A percentile compares a stretch with the other conserved stretches of the same genome.
These are phyloP conservation scores for Chaetura pelagica DNA, from an alignment of 2,113 vertebrate species.

Conservation along the genomic window DNA sequence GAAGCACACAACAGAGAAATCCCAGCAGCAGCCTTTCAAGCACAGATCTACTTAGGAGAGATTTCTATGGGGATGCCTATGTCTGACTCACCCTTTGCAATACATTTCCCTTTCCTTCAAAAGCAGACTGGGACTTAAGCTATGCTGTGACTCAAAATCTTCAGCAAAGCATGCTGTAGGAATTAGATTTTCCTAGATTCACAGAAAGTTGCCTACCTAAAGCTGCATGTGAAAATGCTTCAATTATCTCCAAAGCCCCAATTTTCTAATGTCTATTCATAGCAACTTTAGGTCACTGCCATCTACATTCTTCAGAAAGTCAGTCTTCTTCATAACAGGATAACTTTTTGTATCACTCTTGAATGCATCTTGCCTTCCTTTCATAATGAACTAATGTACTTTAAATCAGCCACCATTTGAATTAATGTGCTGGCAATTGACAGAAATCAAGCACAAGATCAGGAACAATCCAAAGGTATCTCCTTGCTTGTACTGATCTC, in stretches of 20 bases:
- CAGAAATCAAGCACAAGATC: conserved; percentile 34
- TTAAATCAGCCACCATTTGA: conserved; percentile 7
- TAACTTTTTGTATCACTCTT: conserved; percentile 41
- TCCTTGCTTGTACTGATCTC: neutral
- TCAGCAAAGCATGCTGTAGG: neutral
- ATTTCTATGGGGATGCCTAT: neutral
- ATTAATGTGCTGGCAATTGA: neutral
- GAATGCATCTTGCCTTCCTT: conserved; percentile 49
- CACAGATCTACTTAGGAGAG: neutral
- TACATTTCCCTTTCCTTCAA: neutral
- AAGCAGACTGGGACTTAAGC: neutral
- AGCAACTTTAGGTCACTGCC: conserved; percentile 25
- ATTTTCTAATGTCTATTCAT: conserved; percentile 44
- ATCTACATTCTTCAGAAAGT: conserved; percentile 49
- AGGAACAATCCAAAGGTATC: neutral
- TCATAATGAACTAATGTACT: conserved; percentile 28
- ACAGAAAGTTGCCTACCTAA: neutral
- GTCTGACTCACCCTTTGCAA: neutral
- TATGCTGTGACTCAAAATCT: neutral
- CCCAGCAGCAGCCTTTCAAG: neutral
- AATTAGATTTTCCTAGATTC: conserved; percentile 25
- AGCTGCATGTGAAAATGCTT: conserved; percentile 4
- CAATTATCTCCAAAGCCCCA: neutral
- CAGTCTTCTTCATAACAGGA: conserved; percentile 28
- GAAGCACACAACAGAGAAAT: neutral